Conservation (phyloP, 1,140 invertebrate genomes). For the Pseudomyrmex pallidus region DNA sequence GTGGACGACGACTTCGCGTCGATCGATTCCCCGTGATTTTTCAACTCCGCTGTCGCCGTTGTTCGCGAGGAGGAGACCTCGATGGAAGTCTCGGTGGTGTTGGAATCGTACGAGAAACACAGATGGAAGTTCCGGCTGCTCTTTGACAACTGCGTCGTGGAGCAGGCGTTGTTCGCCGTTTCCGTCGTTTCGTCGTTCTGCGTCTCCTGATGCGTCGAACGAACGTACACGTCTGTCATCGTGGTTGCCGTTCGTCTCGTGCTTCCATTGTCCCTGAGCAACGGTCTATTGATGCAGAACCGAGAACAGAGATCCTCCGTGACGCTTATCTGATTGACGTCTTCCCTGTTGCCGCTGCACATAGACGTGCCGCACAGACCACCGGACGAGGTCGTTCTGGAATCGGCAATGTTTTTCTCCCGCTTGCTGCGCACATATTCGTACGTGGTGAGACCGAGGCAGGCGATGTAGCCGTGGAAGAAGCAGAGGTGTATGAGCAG, state of each 20-base stretch:
- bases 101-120: constrained; percentile 80
- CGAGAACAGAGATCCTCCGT: constrained; percentile 28
- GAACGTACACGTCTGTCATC: constrained; percentile 10
- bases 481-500: constrained; percentile 94
- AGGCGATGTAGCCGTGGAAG: constrained; percentile 95
- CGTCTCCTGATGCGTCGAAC: constrained; percentile 7
- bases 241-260: neutral
- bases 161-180: neutral
- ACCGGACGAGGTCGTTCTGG: constrained; percentile 52
- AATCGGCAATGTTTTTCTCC: constrained; percentile 55
- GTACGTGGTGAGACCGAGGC: constrained; percentile 94
- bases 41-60: constrained; percentile 30
- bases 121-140: constrained; percentile 78
- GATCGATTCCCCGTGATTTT: constrained; percentile 17
- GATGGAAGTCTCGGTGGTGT: constrained; percentile 78
- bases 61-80: constrained; percentile 76
- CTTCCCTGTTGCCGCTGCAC: constrained; percentile 60
- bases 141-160: neutral
- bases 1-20: constrained; percentile 81
- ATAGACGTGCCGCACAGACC: constrained; percentile 44
- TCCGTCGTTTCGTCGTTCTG: no score
- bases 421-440: constrained; percentile 92
- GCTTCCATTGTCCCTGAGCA: neutral
- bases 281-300: neutral
- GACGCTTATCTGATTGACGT: constrained; percentile 26